Evolutionary conservation across 1,140 invertebrate genomes (phyloP), one percentile per base, ranked within the genome.

Genomic region (Aphelenchoides fujianensis): DNA sequence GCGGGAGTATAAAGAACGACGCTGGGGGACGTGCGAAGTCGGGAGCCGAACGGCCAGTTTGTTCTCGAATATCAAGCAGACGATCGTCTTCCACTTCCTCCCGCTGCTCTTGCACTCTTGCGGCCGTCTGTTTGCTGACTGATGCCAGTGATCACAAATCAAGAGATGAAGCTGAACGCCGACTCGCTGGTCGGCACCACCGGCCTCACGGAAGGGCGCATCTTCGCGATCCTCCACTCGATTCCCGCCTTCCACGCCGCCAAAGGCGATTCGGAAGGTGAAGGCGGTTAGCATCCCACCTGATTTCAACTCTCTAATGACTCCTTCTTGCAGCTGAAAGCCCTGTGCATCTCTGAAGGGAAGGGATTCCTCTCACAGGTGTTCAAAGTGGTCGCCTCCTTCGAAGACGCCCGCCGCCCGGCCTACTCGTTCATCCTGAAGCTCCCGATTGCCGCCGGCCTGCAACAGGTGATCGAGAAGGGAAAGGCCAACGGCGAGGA

Each of bases 291-390:
- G 55, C 34, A 19, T 16, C 27, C 34, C 12, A 30, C 55, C 34
- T 59, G 5, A 5, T 59, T 59, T 7, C 55, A 59, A 5, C 34
- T 30, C 7, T 5, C 7, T 5, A 59, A 30, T 7, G 55, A 59
- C 28, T 5, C 5, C 5, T 16, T 59, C 34, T 59, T 5, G 5
- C n/a, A 59, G 55, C 5, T 19, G 19, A 32, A 59, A 7, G 55
- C 55, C 5, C 27, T 7, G 5, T 59, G 5, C 5, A 59, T 59
- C 5, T 30, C 27, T 59, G 5, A 5, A 32, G 55, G 55, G 5
- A 59, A 59, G 34, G 55, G 55, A 23, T 59, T 59, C 19, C 34
- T 59, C 12, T 59, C 55, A 5, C 55, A 59, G 34, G 55, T 59
- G 5, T 59, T 59, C 19, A 59, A 59, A 59, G 23, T 59, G 5